Evolutionary conservation across 2,113 vertebrate species (phyloP).

Genomic region (Elephantulus edwardii): DNA sequence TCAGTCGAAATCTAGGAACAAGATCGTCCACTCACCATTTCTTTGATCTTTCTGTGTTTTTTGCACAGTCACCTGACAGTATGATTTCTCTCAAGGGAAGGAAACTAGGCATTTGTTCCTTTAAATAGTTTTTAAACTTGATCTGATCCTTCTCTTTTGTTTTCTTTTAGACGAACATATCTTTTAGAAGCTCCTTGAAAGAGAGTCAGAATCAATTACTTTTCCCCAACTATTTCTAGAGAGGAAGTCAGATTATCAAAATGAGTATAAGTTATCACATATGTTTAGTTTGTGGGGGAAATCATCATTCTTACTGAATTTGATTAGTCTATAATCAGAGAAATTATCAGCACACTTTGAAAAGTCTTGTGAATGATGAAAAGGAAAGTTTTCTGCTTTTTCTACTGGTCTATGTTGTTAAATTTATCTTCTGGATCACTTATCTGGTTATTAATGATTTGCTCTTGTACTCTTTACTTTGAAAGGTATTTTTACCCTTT

Average conservation of each 20-base stretch:
- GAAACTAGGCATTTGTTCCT: slow-evolving; percentile 5
- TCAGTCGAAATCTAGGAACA: not conserved
- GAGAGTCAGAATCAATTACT: not conserved
- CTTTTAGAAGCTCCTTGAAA: slow-evolving; percentile 33
- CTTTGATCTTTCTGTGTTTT: slow-evolving; percentile 23
- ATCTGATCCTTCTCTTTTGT: not conserved
- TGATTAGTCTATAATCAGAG: not conserved
- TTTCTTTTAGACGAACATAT: slow-evolving; percentile 10
- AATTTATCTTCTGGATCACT: not conserved
- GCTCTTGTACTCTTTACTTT: slow-evolving; percentile 38
- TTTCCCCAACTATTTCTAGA: not conserved
- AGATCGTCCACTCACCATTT: not conserved
- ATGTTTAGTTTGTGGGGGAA: slow-evolving; percentile 24
- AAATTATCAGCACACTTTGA: not conserved
- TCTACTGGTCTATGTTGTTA: not conserved
- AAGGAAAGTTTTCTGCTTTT: not conserved
- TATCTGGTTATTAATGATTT: slow-evolving; percentile 3
- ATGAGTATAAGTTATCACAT: not conserved
- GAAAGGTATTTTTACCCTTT: slow-evolving; percentile 20
- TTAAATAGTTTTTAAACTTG: not conserved
- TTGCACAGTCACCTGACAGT: not conserved
- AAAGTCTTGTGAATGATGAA: slow-evolving; percentile 19
- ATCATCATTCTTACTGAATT: not conserved
- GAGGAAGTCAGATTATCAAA: not conserved
- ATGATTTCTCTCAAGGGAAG: slow-evolving; percentile 21